phyloP scores from a whole-genome alignment of 2,888 invertebrate genomes.

The Desoria tigrina region DNA sequence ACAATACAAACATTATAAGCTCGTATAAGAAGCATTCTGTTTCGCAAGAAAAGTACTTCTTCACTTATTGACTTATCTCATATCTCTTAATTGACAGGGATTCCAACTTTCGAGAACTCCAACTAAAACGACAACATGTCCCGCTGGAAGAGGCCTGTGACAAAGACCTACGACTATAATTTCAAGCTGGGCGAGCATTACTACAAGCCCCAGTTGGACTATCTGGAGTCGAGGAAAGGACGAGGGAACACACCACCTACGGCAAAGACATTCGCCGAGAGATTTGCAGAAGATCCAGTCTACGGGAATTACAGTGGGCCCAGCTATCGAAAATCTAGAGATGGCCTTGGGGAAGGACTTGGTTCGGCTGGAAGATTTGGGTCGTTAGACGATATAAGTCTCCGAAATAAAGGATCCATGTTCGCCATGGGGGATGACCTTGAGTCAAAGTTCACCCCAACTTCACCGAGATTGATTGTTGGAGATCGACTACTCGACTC shows the following conservation, averaged over 20 bases:
- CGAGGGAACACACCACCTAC: constrained; percentile 46
- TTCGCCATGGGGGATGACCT: constrained; percentile 14
- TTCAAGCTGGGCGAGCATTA: constrained; percentile 62
- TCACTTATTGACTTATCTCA: too few species aligned
- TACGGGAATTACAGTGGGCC: constrained; percentile 20
- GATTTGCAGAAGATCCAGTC: constrained; percentile 46
- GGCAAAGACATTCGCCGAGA: constrained; percentile 45
- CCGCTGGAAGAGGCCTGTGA: constrained; percentile 64
- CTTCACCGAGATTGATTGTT: constrained; percentile 2
- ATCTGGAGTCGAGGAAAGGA: constrained; percentile 37
- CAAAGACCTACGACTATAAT: constrained; percentile 82
- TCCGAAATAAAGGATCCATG: constrained; percentile 20
- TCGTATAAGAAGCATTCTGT: too few species aligned
- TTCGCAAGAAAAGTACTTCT: too few species aligned
- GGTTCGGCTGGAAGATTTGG: constrained; percentile 27
- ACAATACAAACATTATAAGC: too few species aligned
- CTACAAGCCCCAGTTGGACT: constrained; percentile 49
- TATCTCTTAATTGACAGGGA: too few species aligned
- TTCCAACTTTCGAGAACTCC: too few species aligned
- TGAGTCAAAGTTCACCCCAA: background rate
- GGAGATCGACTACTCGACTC: constrained; percentile 50
- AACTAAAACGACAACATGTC: background rate
- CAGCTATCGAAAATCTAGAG: constrained; percentile 10
- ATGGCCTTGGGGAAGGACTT: background rate
- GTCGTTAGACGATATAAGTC: constrained; percentile 39